Conservation (phyloP, 2,888 invertebrate genomes). For the Lydus trimaculatus region DNA sequence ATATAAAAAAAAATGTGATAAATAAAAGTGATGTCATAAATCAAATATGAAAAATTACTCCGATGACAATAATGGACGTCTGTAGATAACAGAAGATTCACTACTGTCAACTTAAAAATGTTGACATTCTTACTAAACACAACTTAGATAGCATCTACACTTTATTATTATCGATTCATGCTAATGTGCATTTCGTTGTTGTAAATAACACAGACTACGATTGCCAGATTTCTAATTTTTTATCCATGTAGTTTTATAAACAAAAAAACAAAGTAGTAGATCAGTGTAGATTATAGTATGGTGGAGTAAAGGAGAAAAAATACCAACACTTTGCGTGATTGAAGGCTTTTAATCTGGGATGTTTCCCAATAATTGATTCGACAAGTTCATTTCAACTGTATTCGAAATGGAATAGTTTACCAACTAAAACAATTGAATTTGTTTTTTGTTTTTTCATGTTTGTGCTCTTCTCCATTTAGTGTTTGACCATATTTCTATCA, state of each 20-base stretch:
- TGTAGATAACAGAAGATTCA: constrained; percentile 32
- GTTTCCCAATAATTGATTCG: constrained; percentile 7
- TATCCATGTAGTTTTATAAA: too few species aligned
- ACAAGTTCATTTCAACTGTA: neutral
- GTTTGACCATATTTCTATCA: neutral
- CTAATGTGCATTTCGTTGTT: neutral
- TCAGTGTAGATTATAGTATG: too few species aligned
- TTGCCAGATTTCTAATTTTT: too few species aligned
- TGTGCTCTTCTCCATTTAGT: neutral
- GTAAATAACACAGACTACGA: too few species aligned
- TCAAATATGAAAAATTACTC: constrained; percentile 37
- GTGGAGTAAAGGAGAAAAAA: neutral
- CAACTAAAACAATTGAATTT: neutral
- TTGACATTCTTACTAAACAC: constrained; percentile 31
- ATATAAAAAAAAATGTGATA: constrained; percentile 29
- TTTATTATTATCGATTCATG: constrained; percentile 12
- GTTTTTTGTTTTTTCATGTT: neutral
- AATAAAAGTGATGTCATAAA: constrained; percentile 35
- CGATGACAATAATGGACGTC: constrained; percentile 35
- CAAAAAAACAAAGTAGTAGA: too few species aligned
- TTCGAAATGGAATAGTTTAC: neutral
- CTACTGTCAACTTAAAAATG: constrained; percentile 34
- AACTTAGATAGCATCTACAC: constrained; percentile 21
- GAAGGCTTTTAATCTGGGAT: constrained; percentile 2
- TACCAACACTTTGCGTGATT: constrained; percentile 2